phyloP scores from a whole-genome alignment of 2,797 vertebrate species.

The Harpagifer antarcticus region DNA sequence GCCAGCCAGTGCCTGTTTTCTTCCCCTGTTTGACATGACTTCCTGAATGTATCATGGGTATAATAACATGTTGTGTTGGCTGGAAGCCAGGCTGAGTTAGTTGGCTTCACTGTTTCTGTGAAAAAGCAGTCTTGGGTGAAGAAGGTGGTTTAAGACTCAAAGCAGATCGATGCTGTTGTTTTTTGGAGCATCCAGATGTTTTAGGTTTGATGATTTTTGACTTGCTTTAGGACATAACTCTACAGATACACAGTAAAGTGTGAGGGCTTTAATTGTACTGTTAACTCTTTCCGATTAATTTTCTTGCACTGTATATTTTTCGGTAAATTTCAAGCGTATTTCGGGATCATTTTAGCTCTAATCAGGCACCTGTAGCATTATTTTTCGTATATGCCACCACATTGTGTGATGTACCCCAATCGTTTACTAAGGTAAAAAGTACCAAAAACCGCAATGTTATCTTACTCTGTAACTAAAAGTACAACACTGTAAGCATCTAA shows the following conservation, averaged over 20 bases:
- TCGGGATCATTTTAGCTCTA: neutral
- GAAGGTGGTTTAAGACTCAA: neutral
- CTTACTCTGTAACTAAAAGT: neutral
- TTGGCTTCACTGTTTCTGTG: slow-evolving; percentile 34
- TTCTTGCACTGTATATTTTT: neutral
- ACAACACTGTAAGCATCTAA: neutral
- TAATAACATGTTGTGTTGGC: slow-evolving; percentile 62
- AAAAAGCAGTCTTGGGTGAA: neutral
- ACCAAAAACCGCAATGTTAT: neutral
- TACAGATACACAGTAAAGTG: neutral
- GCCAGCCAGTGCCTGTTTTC: slow-evolving; percentile 20
- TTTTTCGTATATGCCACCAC: neutral
- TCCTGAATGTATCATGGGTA: slow-evolving; percentile 53
- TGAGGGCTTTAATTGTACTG: neutral
- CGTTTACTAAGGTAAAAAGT: neutral
- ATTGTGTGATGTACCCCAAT: neutral
- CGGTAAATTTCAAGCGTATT: neutral
- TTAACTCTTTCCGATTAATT: neutral
- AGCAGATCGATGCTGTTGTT: neutral
- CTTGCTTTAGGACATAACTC: neutral
- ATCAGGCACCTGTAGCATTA: slow-evolving; percentile 11
- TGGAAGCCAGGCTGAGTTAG: slow-evolving; percentile 19
- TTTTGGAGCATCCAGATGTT: slow-evolving; percentile 20
- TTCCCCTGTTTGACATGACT: slow-evolving; percentile 34
- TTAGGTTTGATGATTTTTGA: neutral